Conservation (phyloP, 2,113 vertebrate species). For the Crotophaga sulcirostris region DNA sequence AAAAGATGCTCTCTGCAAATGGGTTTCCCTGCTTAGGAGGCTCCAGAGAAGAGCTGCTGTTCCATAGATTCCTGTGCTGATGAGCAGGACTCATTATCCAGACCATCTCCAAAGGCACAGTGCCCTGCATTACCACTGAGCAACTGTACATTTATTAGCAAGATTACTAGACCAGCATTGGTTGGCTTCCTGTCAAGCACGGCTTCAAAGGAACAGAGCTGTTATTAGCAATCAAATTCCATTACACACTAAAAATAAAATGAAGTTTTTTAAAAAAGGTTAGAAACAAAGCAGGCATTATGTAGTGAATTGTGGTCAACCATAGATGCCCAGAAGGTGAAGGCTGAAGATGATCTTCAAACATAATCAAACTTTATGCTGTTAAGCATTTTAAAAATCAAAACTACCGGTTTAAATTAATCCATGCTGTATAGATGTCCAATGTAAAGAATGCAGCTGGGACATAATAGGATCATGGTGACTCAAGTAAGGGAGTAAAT, state of each 20-base stretch:
- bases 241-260: not conserved
- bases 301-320: rapidly evolving
- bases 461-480: not conserved
- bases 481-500: not conserved
- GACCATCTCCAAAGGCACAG: not conserved
- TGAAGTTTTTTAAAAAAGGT: not conserved
- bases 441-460: not conserved
- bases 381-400: not conserved
- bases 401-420: not conserved
- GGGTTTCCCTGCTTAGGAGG: not conserved
- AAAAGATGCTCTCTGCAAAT: not conserved
- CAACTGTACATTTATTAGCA: not conserved
- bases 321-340: not conserved
- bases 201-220: not conserved
- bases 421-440: not conserved
- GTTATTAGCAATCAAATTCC: not conserved
- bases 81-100: not conserved
- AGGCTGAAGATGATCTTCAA: not conserved
- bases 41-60: not conserved
- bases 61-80: not conserved
- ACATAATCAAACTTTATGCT: not conserved
- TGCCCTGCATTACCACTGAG: not conserved
- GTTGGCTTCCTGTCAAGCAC: not conserved
- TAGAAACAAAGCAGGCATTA: not conserved
- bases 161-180: not conserved